Conservation (phyloP, 1,140 invertebrate species). For the Leguminivora glycinivorella region DNA sequence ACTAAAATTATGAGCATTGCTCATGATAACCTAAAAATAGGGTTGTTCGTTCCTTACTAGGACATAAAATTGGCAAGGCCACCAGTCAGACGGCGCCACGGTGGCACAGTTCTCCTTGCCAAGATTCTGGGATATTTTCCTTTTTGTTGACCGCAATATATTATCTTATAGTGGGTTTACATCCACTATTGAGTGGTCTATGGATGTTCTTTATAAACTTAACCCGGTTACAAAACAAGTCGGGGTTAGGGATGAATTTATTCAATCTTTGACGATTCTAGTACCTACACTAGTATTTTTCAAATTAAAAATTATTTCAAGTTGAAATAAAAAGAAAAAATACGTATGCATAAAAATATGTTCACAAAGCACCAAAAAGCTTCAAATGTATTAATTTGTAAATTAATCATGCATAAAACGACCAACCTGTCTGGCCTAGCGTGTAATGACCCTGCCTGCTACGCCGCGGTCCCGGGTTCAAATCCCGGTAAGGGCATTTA, state of each 20-base stretch:
- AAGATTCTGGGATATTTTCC: slow-evolving; percentile 37
- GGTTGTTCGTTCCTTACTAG: slow-evolving; percentile 38
- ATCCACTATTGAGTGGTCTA: not conserved
- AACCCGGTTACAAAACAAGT: not conserved
- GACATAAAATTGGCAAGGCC: slow-evolving; percentile 48
- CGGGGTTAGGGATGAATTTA: not conserved
- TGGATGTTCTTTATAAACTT: not conserved
- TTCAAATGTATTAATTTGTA: too few species aligned
- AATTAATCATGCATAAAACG: too few species aligned
- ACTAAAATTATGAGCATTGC: not conserved
- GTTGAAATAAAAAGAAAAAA: too few species aligned
- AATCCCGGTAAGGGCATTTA: too few species aligned
- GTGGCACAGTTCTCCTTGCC: slow-evolving; percentile 53
- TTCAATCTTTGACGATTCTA: too few species aligned
- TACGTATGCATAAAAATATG: too few species aligned
- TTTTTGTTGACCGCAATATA: slow-evolving; percentile 24
- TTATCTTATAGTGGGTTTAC: slow-evolving; percentile 14
- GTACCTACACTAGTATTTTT: too few species aligned
- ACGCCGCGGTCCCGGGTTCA: too few species aligned
- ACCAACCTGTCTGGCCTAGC: too few species aligned
- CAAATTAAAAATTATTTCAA: too few species aligned
- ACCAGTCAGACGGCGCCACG: slow-evolving; percentile 44
- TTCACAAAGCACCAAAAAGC: too few species aligned
- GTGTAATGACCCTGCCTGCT: too few species aligned
- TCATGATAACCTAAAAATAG: slow-evolving; percentile 15